Evolutionary conservation across 2,888 invertebrate genomes (phyloP).

Genomic region (Actias luna): DNA sequence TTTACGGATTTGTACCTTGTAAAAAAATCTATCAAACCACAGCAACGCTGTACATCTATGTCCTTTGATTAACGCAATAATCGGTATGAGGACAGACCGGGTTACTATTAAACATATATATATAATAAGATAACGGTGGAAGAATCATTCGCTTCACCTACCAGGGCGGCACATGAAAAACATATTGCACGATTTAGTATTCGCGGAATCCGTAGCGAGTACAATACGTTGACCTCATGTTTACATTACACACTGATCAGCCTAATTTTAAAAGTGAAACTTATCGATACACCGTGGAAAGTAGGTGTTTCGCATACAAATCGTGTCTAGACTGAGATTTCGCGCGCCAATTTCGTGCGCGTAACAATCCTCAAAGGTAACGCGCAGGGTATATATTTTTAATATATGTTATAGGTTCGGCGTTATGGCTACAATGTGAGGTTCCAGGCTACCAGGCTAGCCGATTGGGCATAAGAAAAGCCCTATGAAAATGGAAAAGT

Average conservation of each 20-base stretch:
- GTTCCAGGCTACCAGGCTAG: too few relatives aligned
- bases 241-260: conserved; percentile 49
- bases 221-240: conserved; percentile 69
- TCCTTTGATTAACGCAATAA: too few relatives aligned
- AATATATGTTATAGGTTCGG: not conserved
- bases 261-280: conserved; percentile 35
- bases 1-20: too few relatives aligned
- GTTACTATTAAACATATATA: too few relatives aligned
- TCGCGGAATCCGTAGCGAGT: conserved; percentile 48
- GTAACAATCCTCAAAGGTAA: conserved; percentile 1
- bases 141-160: conserved; percentile 25
- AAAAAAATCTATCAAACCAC: too few relatives aligned
- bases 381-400: not conserved
- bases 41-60: too few relatives aligned
- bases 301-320: conserved; percentile 12
- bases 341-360: conserved; percentile 2
- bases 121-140: not conserved
- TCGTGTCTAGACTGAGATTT: conserved; percentile 12
- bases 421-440: too few relatives aligned
- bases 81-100: too few relatives aligned
- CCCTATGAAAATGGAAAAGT: too few relatives aligned
- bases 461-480: too few relatives aligned
- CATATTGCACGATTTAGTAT: conserved; percentile 37
- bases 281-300: conserved; percentile 1
- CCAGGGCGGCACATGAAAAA: conserved; percentile 33